Conservation (phyloP, 2,797 vertebrate genomes). For the Acrocephalus scirpaceus region DNA sequence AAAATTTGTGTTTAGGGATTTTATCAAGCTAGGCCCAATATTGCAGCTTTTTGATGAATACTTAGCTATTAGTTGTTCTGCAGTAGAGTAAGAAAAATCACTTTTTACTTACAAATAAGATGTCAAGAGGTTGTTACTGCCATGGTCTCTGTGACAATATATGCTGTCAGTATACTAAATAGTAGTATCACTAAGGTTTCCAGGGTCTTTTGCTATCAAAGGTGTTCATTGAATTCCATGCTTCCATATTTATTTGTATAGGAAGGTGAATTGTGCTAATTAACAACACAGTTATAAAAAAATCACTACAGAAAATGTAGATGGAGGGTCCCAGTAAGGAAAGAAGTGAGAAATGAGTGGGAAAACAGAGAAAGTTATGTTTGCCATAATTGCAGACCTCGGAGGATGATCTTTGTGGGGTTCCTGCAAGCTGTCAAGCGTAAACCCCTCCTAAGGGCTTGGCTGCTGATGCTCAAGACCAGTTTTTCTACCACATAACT, state of each 20-base stretch:
- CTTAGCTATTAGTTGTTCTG: neutral
- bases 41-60: neutral
- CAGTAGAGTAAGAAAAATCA: neutral
- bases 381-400: neutral
- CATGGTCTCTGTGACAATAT: neutral
- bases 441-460: rapidly evolving
- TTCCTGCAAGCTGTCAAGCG: neutral
- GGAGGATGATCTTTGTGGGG: neutral
- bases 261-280: neutral
- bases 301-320: too few relatives aligned
- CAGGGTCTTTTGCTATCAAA: neutral
- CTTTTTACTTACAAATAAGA: neutral
- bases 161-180: neutral
- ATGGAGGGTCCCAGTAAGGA: neutral
- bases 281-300: too few relatives aligned
- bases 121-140: neutral
- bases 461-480: neutral
- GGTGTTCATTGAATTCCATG: neutral
- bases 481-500: neutral
- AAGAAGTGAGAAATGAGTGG: neutral
- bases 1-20: neutral
- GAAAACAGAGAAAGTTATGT: neutral
- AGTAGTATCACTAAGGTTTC: neutral
- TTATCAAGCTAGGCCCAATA: neutral
- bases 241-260: neutral